Percentiles rank a stretch among this genome's conserved stretches.
phyloP scores from a whole-genome alignment of 2,797 vertebrate species.

The Odontamblyopus rebecca region DNA sequence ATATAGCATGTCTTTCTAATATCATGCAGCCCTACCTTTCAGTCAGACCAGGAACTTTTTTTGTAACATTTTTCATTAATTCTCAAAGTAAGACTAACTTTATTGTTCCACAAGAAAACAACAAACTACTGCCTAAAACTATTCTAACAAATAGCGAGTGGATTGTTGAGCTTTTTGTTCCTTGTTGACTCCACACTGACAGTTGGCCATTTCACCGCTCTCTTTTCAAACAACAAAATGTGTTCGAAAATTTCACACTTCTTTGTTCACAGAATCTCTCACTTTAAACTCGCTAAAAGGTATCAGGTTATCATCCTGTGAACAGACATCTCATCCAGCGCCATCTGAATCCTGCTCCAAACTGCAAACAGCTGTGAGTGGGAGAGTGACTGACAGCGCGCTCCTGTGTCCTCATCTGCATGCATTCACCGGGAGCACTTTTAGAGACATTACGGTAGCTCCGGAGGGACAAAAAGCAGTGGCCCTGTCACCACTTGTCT shows the following conservation, averaged over 20 bases:
- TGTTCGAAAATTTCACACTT: conserved; percentile 10
- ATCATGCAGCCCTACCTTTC: too few species aligned
- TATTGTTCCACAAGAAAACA: too few species aligned
- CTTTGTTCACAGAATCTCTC: conserved; percentile 8
- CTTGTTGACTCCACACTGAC: background rate
- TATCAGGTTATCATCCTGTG: background rate
- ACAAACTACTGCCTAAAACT: too few species aligned
- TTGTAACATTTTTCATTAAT: too few species aligned
- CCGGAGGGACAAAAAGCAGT: conserved; percentile 21
- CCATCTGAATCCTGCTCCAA: conserved; percentile 35
- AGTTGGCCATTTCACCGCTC: background rate
- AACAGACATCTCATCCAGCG: conserved; percentile 35
- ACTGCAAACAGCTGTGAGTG: conserved; percentile 47
- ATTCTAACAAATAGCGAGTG: background rate
- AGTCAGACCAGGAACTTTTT: too few species aligned
- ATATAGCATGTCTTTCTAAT: too few species aligned
- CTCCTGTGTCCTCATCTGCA: conserved; percentile 39
- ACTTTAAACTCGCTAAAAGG: background rate
- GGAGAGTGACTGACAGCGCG: conserved; percentile 50
- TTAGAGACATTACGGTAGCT: conserved; percentile 27
- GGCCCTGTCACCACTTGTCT: conserved; percentile 17
- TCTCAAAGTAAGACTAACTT: too few species aligned
- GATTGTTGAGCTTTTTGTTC: background rate
- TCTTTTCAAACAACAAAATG: background rate
- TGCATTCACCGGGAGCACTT: conserved; percentile 29